Conservation (phyloP, 1,140 invertebrate species). For the Zaprionus africanus region DNA sequence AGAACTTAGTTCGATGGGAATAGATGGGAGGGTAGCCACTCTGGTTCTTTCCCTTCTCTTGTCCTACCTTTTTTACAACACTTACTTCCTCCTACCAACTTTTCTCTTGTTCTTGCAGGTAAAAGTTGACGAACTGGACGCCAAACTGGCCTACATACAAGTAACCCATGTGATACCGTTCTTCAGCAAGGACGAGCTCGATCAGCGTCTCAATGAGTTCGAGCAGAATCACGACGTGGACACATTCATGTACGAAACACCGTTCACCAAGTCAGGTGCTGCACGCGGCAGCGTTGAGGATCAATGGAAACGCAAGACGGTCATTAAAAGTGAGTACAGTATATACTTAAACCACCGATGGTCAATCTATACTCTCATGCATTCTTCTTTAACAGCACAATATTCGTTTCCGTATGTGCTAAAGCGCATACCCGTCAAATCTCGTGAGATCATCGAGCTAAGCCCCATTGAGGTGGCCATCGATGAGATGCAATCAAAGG, state of each 20-base stretch:
- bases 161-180: constrained; percentile 94
- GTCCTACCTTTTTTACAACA: not conserved
- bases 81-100: not conserved
- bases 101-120: constrained; percentile 86
- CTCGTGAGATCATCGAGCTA: constrained; percentile 91
- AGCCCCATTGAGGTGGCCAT: constrained; percentile 97
- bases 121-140: constrained; percentile 90
- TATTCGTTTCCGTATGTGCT: constrained; percentile 96
- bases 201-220: constrained; percentile 90
- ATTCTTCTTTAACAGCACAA: constrained; percentile 86
- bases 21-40: too few relatives aligned
- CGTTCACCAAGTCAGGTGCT: constrained; percentile 93
- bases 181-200: constrained; percentile 89
- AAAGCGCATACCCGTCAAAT: constrained; percentile 91
- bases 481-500: constrained; percentile 94
- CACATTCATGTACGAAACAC: constrained; percentile 96
- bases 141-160: constrained; percentile 95
- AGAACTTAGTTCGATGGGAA: too few relatives aligned
- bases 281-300: constrained; percentile 92
- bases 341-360: not conserved
- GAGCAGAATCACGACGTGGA: constrained; percentile 94
- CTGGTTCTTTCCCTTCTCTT: too few relatives aligned
- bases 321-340: constrained; percentile 89
- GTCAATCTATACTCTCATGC: not conserved
- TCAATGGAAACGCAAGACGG: constrained; percentile 94